These are phyloP conservation scores for Danionella dracula DNA, from an alignment of 2,797 vertebrate genomes.

Conservation along the genomic window DNA sequence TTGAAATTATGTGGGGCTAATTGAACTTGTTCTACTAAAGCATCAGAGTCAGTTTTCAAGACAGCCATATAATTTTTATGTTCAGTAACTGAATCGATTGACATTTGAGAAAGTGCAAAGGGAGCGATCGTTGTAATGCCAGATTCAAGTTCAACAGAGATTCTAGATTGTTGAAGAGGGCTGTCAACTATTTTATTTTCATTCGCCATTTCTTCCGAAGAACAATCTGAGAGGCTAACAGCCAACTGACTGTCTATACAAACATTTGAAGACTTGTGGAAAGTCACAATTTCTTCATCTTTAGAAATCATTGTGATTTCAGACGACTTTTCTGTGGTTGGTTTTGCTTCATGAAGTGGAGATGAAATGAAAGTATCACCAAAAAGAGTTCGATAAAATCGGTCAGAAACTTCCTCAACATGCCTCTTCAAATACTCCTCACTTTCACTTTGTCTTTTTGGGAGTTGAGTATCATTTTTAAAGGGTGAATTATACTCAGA, in stretches of 20 bases:
- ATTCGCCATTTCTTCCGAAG: slow-evolving; percentile 21
- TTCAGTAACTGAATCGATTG: slow-evolving; percentile 50
- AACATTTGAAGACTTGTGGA: slow-evolving; percentile 26
- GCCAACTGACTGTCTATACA: slow-evolving; percentile 24
- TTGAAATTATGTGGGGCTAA: slow-evolving; percentile 20
- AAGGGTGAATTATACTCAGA: not conserved
- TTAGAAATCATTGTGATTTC: not conserved
- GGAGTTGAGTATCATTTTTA: slow-evolving; percentile 3
- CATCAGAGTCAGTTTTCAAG: slow-evolving; percentile 21
- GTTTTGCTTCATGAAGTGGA: slow-evolving; percentile 25
- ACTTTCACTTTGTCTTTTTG: slow-evolving; percentile 26
- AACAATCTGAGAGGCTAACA: not conserved
- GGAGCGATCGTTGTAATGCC: slow-evolving; percentile 4
- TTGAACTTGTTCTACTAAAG: slow-evolving; percentile 17
- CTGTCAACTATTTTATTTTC: not conserved
- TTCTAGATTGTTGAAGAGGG: slow-evolving; percentile 4
- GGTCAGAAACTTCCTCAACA: slow-evolving; percentile 59
- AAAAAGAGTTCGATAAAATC: slow-evolving; percentile 64
- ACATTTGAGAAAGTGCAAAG: slow-evolving; percentile 40
- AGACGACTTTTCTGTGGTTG: slow-evolving; percentile 10
- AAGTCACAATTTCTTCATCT: slow-evolving; percentile 26
- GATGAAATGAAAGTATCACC: slow-evolving; percentile 43
- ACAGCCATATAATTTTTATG: slow-evolving; percentile 9
- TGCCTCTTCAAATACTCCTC: slow-evolving; percentile 49
- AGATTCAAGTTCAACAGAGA: slow-evolving; percentile 17